Percentiles rank a stretch among this genome's conserved stretches.
These are phyloP conservation scores for Caenorhabditis sp. DNA, from an alignment of 2,888 invertebrate genomes.

Conservation along the genomic window DNA sequence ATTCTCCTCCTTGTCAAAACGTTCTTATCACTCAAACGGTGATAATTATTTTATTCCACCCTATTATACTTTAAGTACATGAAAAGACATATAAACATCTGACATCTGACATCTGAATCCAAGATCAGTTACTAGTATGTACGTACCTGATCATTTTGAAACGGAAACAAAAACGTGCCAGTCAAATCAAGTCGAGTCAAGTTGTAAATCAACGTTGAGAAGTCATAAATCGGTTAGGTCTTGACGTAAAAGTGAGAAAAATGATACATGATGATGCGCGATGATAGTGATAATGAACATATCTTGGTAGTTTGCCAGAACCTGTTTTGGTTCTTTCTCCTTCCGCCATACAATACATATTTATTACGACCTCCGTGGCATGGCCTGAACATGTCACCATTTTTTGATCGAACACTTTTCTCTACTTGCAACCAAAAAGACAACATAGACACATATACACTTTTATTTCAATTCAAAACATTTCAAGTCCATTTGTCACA, in stretches of 20 bases:
- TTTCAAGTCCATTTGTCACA: too few relatives aligned
- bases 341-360: slow-evolving; percentile 17
- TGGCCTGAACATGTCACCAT: slow-evolving; percentile 28
- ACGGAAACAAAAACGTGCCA: too few relatives aligned
- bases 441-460: not conserved
- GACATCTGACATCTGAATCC: not conserved
- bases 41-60: slow-evolving; percentile 50
- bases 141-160: slow-evolving; percentile 52
- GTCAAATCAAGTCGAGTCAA: too few relatives aligned
- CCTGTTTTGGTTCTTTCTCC: slow-evolving; percentile 34
- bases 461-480: slow-evolving; percentile 8
- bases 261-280: slow-evolving; percentile 56
- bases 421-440: not conserved
- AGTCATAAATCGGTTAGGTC: slow-evolving; percentile 57
- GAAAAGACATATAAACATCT: not conserved
- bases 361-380: slow-evolving; percentile 48
- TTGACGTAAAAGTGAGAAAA: slow-evolving; percentile 56
- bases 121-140: slow-evolving; percentile 52
- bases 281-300: slow-evolving; percentile 38
- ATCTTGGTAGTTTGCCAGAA: slow-evolving; percentile 50
- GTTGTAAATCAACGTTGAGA: slow-evolving; percentile 47
- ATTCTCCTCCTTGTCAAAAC: too few relatives aligned
- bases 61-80: slow-evolving; percentile 57
- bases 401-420: slow-evolving; percentile 50
- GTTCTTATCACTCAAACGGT: slow-evolving; percentile 41